A percentile compares a stretch with the other conserved stretches of the same genome.
Conservation (phyloP, 2,797 vertebrate genomes). For the Gallirallus australis region DNA sequence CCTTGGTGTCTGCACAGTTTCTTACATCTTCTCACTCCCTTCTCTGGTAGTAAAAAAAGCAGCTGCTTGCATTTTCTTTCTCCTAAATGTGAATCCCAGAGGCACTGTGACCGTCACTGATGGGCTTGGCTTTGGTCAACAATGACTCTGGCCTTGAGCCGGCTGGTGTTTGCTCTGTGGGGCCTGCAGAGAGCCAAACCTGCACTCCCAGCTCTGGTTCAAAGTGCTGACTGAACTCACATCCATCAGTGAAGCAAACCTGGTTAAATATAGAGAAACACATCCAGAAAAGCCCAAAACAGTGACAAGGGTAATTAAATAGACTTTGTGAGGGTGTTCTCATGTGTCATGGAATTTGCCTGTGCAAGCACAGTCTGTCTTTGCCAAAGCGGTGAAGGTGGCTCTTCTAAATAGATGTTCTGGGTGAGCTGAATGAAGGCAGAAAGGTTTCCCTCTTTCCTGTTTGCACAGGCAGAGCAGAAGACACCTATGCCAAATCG, state of each 20-base stretch:
- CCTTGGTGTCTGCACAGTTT: too few species aligned
- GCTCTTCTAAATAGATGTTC: not conserved
- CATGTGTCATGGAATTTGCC: not conserved
- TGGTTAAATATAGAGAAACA: not conserved
- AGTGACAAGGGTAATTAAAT: not conserved
- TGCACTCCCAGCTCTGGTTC: not conserved
- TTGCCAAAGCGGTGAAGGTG: not conserved
- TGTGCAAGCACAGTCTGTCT: rapidly evolving
- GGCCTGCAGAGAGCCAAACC: too few species aligned
- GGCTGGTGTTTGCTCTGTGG: too few species aligned
- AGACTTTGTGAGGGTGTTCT: not conserved
- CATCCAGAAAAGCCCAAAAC: not conserved
- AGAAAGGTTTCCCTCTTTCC: not conserved
- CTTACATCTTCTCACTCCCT: too few species aligned
- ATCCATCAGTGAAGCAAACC: not conserved
- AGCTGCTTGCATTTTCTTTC: too few species aligned
- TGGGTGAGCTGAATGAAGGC: not conserved
- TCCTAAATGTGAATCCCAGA: too few species aligned
- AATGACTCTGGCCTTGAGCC: too few species aligned
- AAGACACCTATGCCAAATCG: constrained; percentile 28
- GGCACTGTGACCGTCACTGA: too few species aligned
- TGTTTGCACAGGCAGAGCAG: constrained; percentile 14
- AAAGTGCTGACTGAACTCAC: not conserved
- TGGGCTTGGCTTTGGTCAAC: too few species aligned
- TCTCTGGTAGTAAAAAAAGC: too few species aligned